A percentile compares a stretch with the other conserved stretches of the same genome.
Evolutionary conservation across 1,140 invertebrate genomes (phyloP).

Genomic region (Tigriopus japonicus): DNA sequence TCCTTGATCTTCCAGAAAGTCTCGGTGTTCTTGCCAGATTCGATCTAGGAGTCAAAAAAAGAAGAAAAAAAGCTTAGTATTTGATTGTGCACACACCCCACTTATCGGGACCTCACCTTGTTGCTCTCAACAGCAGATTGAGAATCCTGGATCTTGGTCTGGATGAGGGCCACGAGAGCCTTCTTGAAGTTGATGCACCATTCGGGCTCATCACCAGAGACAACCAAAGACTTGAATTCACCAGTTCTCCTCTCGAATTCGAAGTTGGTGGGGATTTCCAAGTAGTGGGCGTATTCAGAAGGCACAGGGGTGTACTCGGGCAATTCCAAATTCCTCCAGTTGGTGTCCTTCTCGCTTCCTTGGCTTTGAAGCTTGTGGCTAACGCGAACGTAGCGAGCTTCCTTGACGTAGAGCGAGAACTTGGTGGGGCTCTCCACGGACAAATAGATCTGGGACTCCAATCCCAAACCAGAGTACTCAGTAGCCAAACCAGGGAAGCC

Average conservation of each 20-base stretch:
- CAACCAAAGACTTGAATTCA: not conserved
- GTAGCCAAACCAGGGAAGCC: conserved; percentile 17
- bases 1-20: conserved; percentile 10
- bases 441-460: conserved; percentile 16
- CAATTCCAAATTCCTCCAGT: not conserved
- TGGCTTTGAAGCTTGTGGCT: not conserved
- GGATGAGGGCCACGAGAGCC: not conserved
- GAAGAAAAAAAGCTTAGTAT: not conserved
- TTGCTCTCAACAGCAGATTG: not conserved
- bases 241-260: not conserved
- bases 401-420: not conserved
- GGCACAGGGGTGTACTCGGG: not conserved
- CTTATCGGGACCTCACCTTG: conserved; percentile 1
- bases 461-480: conserved; percentile 18
- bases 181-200: conserved; percentile 14
- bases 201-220: conserved; percentile 10
- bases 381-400: not conserved
- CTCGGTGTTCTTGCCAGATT: conserved; percentile 1
- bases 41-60: too few relatives aligned
- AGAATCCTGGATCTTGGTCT: conserved; percentile 1
- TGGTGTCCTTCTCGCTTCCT: not conserved
- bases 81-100: not conserved
- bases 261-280: conserved; percentile 4
- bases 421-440: conserved; percentile 9
- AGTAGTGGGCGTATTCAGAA: not conserved